Evolutionary conservation across 2,113 vertebrate species (phyloP), one percentile per base, ranked within the genome.

Genomic region (Microcebus lehilahytsara): DNA sequence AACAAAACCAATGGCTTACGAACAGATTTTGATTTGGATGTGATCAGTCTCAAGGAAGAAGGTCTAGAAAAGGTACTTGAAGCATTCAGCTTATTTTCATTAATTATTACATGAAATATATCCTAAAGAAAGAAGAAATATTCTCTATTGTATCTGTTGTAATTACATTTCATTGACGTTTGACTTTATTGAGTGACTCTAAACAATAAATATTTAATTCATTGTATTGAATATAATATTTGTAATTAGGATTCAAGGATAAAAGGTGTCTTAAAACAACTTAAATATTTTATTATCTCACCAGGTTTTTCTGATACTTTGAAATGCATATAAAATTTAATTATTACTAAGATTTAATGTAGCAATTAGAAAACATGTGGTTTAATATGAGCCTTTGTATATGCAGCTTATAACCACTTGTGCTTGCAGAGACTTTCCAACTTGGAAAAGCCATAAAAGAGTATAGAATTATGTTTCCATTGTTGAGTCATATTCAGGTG

Each of bases 11-110:
- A 99, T 91, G 99, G 99, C 75, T 99, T 99, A 98, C 99, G 99
- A 98, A 99, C 99, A 90, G 99, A 99, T 99, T 99, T 99, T 98
- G 99, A 99, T 98, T 99, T 99, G 93, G 99, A 99, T 98, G 99
- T 99, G 96, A 99, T 99, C 98, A 99, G 99, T 97, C 99, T 99
- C 94, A 99, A 99, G 89, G 99, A 99, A 97, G 99, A 99, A 98
- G 99, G 99, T 58, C 99, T 99, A 89, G 99, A 99, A 98, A 99
- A 99, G 99, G 99, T 99, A 97, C 71, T 90, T 98, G 78, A 91
- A 16, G 77, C 34, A 51, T 92, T 97, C 20, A 93, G 7, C 2
- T 75, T 92, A 16, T 95, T 94, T 91, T 32, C 17, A 74, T 97
- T 69, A 85, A 93, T 80, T 25, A 87, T 85, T 78, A 96, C 87